These are phyloP conservation scores for Plecotus auritus DNA, from an alignment of 2,113 vertebrate genomes.

Conservation along the genomic window DNA sequence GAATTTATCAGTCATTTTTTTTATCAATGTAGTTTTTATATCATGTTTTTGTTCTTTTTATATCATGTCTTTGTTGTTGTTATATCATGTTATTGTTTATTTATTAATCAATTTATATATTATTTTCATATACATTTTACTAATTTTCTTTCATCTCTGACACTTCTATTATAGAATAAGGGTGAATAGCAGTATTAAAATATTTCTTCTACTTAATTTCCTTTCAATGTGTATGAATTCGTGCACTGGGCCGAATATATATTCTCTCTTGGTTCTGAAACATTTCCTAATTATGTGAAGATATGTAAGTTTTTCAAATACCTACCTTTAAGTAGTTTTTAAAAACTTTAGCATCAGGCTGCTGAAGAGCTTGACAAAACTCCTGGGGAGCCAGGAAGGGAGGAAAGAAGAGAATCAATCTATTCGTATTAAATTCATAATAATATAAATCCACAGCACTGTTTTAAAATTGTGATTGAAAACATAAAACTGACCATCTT, in stretches of 20 bases:
- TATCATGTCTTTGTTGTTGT: too few relatives aligned
- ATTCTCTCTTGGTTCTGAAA: background rate
- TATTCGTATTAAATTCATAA: background rate
- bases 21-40: too few relatives aligned
- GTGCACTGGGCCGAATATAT: background rate
- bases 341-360: conserved; percentile 96
- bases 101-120: too few relatives aligned
- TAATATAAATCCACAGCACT: background rate
- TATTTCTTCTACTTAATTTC: too few relatives aligned
- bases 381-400: conserved; percentile 70
- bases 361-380: conserved; percentile 96
- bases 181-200: too few relatives aligned
- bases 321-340: conserved; percentile 98
- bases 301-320: background rate
- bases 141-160: too few relatives aligned
- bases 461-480: background rate
- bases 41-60: too few relatives aligned
- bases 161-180: too few relatives aligned
- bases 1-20: too few relatives aligned
- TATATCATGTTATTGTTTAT: too few relatives aligned
- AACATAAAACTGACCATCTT: background rate
- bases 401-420: background rate
- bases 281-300: background rate
- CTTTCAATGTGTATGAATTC: too few relatives aligned
- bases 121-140: too few relatives aligned